phyloP scores from a whole-genome alignment of 2,888 invertebrate genomes.

The Acleris laterana region DNA sequence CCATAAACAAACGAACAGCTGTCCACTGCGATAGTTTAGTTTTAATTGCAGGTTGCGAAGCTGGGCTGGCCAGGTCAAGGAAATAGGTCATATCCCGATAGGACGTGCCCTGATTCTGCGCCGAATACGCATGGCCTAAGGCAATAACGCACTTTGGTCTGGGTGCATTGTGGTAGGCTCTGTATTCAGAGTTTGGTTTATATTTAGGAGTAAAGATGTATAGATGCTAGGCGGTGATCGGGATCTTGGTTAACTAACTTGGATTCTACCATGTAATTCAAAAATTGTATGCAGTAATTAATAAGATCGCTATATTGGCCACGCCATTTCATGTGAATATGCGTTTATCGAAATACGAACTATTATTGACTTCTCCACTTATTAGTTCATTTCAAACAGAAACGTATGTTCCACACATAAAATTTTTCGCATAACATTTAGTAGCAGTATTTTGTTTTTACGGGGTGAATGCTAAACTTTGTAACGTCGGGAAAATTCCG shows the following conservation, averaged over 20 bases:
- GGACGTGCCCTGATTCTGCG: conserved; percentile 45
- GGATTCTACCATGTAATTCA: no score
- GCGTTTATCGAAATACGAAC: no score
- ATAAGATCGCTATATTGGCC: no score
- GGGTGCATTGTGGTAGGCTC: conserved; percentile 27
- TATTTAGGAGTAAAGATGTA: background rate
- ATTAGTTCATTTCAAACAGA: no score
- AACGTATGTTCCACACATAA: no score
- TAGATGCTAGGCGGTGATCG: background rate
- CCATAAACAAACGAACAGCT: conserved; percentile 1
- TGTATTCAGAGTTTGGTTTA: conserved; percentile 10
- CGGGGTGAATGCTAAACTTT: no score
- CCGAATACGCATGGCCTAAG: conserved; percentile 38
- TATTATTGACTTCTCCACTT: no score
- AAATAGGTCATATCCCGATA: conserved; percentile 63
- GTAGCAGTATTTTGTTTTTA: no score
- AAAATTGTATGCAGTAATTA: no score
- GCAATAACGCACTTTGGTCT: conserved; percentile 22
- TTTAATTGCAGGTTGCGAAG: conserved; percentile 56
- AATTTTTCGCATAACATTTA: no score
- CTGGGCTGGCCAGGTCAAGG: conserved; percentile 67
- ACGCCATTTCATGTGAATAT: no score
- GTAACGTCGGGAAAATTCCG: background rate
- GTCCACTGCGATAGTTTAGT: conserved; percentile 19
- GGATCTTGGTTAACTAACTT: background rate